phyloP scores from a whole-genome alignment of 64 coral and sea anemone species.

The Montipora cactus region DNA sequence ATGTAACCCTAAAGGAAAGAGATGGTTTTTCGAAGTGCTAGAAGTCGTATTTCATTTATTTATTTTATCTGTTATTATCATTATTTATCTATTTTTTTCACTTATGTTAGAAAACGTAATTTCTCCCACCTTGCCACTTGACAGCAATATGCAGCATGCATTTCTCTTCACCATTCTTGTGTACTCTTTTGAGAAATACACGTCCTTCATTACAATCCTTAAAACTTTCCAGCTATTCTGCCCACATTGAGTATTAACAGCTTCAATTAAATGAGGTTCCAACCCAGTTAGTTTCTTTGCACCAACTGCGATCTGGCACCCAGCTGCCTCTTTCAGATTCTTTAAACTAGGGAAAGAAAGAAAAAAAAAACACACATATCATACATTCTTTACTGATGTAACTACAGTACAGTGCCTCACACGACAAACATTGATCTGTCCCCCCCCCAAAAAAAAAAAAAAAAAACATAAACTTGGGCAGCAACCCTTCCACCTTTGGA shows the following conservation, averaged over 20 bases:
- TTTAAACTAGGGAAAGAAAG: not conserved
- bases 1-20: no score
- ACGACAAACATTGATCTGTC: no score
- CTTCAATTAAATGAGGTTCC: not conserved
- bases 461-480: no score
- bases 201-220: not conserved
- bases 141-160: not conserved
- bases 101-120: no score
- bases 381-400: no score
- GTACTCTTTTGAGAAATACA: not conserved
- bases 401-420: no score
- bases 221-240: not conserved
- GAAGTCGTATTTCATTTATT: no score
- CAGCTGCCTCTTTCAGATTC: conserved; percentile 9
- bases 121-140: conserved; percentile 28
- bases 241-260: not conserved
- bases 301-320: not conserved
- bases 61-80: no score
- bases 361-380: not conserved
- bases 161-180: conserved; percentile 21
- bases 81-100: no score
- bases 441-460: no score
- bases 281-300: not conserved
- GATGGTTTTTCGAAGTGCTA: no score
- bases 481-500: not conserved